phyloP scores from a whole-genome alignment of 2,888 invertebrate species.

The Pandemis cinnamomeana region DNA sequence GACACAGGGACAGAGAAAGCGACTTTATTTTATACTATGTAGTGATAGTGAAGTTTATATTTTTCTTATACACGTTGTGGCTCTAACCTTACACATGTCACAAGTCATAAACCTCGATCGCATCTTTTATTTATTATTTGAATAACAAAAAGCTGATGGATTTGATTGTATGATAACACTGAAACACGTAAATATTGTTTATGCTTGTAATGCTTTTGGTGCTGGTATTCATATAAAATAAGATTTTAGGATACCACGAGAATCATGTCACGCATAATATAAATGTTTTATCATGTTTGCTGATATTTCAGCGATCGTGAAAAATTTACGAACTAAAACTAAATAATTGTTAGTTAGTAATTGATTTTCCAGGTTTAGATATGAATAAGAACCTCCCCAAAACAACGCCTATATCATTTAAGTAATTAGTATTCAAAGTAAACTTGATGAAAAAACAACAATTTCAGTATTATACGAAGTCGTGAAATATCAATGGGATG shows the following conservation, averaged over 20 bases:
- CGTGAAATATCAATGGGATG: too few relatives aligned
- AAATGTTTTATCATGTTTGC: neutral
- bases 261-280: neutral
- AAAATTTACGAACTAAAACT: too few relatives aligned
- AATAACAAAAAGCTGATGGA: constrained; percentile 28
- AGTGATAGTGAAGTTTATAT: neutral
- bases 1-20: too few relatives aligned
- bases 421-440: too few relatives aligned
- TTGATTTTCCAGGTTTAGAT: too few relatives aligned
- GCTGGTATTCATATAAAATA: neutral
- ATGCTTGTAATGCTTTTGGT: neutral
- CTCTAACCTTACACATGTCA: constrained; percentile 25
- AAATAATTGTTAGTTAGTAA: too few relatives aligned
- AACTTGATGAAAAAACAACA: too few relatives aligned
- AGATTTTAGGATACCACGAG: neutral
- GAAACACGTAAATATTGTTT: constrained; percentile 9
- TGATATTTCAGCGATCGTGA: neutral
- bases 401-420: too few relatives aligned
- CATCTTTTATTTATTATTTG: constrained; percentile 18
- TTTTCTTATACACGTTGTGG: constrained; percentile 15
- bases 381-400: too few relatives aligned
- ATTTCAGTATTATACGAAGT: too few relatives aligned
- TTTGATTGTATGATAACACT: constrained; percentile 16
- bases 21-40: too few relatives aligned
- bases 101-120: constrained; percentile 33